Conservation (phyloP, 1,140 invertebrate genomes). For the Nephila pilipes region DNA sequence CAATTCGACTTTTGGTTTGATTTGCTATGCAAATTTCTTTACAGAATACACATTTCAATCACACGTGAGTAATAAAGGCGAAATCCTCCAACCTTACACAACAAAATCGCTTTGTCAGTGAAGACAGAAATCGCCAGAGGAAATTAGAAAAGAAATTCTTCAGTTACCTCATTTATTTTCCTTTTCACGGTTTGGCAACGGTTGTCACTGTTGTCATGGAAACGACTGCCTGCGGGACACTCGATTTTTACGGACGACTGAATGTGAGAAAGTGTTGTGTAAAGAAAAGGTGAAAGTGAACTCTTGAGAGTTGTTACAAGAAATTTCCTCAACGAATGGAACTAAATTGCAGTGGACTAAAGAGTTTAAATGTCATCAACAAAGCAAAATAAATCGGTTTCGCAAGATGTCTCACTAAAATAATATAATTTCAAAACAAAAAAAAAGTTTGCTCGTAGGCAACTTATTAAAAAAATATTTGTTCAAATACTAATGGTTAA, state of each 20-base stretch:
- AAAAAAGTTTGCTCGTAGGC: no score
- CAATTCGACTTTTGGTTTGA: neutral
- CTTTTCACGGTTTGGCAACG: constrained; percentile 58
- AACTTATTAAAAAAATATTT: no score
- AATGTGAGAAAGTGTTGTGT: constrained; percentile 41
- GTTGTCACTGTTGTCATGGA: neutral
- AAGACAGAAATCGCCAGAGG: constrained; percentile 29
- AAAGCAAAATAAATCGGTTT: neutral
- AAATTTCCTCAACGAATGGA: neutral
- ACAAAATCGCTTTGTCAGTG: constrained; percentile 15
- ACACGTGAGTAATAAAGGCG: neutral
- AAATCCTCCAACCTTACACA: neutral
- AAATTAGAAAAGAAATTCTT: constrained; percentile 52
- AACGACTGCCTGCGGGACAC: constrained; percentile 33
- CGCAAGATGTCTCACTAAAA: no score
- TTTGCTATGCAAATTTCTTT: constrained; percentile 8
- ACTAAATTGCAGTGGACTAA: neutral
- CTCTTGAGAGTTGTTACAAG: neutral
- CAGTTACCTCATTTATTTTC: constrained; percentile 57
- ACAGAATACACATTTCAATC: constrained; percentile 1
- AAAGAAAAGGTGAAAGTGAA: constrained; percentile 44
- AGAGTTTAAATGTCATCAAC: neutral
- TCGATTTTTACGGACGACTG: constrained; percentile 54
- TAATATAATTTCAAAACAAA: no score
- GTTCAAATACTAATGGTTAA: no score